Evolutionary conservation across 2,113 vertebrate species (phyloP).

Genomic region (Atlantisia rogersi): DNA sequence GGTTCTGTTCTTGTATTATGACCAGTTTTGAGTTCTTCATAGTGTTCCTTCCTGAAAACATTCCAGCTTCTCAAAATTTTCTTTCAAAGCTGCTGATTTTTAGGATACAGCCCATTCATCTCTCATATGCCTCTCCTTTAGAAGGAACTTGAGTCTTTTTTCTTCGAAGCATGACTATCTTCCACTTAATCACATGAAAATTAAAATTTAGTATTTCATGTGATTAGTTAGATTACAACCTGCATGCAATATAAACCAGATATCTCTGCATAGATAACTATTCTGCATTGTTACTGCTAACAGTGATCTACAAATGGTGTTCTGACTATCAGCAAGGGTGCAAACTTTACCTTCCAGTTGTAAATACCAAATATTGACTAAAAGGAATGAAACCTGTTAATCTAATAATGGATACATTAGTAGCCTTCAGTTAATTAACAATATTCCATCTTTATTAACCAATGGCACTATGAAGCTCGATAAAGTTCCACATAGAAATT

Average conservation of each 20-base stretch:
- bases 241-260: background rate
- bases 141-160: background rate
- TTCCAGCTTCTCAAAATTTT: background rate
- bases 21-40: background rate
- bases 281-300: background rate
- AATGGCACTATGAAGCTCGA: background rate
- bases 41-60: background rate
- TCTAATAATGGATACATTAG: background rate
- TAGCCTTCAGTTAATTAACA: background rate
- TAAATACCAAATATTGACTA: background rate
- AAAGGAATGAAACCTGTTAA: background rate
- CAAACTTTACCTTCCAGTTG: background rate
- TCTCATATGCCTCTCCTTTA: background rate
- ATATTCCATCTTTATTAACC: background rate
- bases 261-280: background rate
- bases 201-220: background rate
- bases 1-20: background rate
- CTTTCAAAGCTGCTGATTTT: background rate
- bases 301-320: background rate
- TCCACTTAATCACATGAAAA: background rate
- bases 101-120: background rate
- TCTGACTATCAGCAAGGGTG: background rate
- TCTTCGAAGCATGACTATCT: background rate
- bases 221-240: background rate
- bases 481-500: rapidly evolving